Base-by-base conservation (phyloP, 2,113 vertebrate genomes). In the Rhinoderma darwinii region DNA sequence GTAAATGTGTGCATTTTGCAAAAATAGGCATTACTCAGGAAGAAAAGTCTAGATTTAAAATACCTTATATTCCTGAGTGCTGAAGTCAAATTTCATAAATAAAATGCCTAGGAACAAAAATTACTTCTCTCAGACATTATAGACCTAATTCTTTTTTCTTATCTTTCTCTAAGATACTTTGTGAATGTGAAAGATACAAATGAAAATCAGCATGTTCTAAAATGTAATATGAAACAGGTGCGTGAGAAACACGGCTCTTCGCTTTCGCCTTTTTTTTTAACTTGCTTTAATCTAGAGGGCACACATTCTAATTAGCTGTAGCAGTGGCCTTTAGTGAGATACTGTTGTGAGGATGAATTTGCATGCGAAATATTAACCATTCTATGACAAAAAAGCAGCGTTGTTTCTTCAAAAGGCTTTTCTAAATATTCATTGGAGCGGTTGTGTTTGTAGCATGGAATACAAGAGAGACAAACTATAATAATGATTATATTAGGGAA, bases 181-280 rank as follows among this genome's bases (percentile, higher is more conserved):
- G 22, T 61, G 54, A 80, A 59, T 41, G 32, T 61, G 37, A 80
- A 61, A 41, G 35, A 59, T 14, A 25, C 51, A 35, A 51, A 25
- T 50, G 44, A 80, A 59, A 54, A 80, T 59, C 54, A 80, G 32
- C 51, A 41, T 56, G 54, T 39, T 59, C 9, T 37, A 50, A 39
- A 15, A 59, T 39, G 35, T 59, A 59, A 75, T 75, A 43, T 35
- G 17, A n/a, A 78, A 54, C 75, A 78, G 75, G 75, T 78, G 75
- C 47, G 10, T 8, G 4, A 22, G 74, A 1, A 54, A 14, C 30
- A 2, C 17, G 17, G 47, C 14, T 76, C 73, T 44, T 50, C n/a
- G 5, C 76, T 78, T 27, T 22, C n/a, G n/a, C n/a, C 51, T 79
- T 2, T 9, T 12, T 56, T 25, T 37, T 3, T 54, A 41, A n/a